Percentiles rank a stretch among this genome's conserved stretches.
Evolutionary conservation across 1,140 invertebrate genomes (phyloP).

Genomic region (Nasonia vitripennis): DNA sequence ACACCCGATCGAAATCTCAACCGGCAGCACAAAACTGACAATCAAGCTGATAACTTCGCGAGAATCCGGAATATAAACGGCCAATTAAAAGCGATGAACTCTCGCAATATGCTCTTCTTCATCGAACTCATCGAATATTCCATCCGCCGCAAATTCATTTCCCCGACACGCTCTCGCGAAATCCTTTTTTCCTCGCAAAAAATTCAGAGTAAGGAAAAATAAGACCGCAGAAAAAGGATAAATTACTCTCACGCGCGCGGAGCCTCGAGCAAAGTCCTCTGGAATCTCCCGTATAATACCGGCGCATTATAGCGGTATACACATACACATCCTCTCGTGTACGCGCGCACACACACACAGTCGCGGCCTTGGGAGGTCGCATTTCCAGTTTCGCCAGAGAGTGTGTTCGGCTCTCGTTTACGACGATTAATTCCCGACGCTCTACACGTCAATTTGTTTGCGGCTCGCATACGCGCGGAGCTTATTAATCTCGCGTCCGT

Average conservation of each 20-base stretch:
- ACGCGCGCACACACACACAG: not conserved
- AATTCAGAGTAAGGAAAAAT: not conserved
- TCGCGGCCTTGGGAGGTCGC: constrained; percentile 57
- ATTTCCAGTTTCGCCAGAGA: constrained; percentile 48
- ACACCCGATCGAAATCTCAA: too few relatives aligned
- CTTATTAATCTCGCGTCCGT: not conserved
- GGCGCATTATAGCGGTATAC: not conserved
- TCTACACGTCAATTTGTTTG: not conserved
- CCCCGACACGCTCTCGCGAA: too few relatives aligned
- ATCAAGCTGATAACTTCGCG: too few relatives aligned
- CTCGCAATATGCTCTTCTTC: too few relatives aligned
- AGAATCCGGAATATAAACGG: too few relatives aligned
- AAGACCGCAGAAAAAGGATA: not conserved
- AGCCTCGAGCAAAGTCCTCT: not conserved
- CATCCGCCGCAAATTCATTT: too few relatives aligned
- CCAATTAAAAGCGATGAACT: too few relatives aligned
- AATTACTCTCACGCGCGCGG: not conserved
- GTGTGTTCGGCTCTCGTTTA: not conserved
- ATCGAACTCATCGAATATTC: too few relatives aligned
- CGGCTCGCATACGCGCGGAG: not conserved
- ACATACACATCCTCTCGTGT: not conserved
- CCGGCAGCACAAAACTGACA: too few relatives aligned
- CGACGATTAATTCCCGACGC: constrained; percentile 4
- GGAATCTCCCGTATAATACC: not conserved
- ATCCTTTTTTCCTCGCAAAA: not conserved